Evolutionary conservation across 2,888 invertebrate species (phyloP), one percentile per base, ranked within the genome.

Genomic region (Agrotis exclamationis): DNA sequence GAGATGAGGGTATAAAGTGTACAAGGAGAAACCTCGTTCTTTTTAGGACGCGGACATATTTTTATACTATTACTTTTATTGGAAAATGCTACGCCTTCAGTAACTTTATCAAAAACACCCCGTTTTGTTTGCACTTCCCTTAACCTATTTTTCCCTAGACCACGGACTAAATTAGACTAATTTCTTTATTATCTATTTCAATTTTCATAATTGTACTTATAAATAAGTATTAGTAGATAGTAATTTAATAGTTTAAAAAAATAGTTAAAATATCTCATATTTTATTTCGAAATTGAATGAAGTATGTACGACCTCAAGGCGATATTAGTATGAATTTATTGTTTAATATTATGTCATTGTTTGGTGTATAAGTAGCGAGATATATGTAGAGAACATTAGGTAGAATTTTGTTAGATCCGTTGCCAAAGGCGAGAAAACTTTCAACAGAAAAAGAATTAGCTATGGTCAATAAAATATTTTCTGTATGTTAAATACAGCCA

Each of bases 321-420:
- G 86, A 88, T 87, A 88, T 87, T 87, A 85, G 66, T 60, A 71
- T 76, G 63, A 80, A 74, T 78, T 76, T 66, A 70, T 76, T 63
- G 33, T 76, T 77, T 73, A 63, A 47, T 76, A 74, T 54, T 62
- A 70, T 51, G 28, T 74, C 44, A 72, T 74, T 63, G 47, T 69
- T 80, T 64, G 63, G 33, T 79, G 51, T 66, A 28, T 76, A 77
- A 73, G 73, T 75, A 83, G 76, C 28, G 28, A 63, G 74, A 78
- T 79, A 73, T 69, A 68, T 64, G 66, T 78, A 83, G 72, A 63
- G 24, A 70, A 72, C 74, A 57, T 54, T 72, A 77, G 50, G 16
- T 74, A 70, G 44, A 64, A 53, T 53, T 62, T n/a, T 74, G 50
- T 58, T 56, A 67, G 22, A 33, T 56, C 3, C n/a, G 14, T 59